Evolutionary conservation across 2,113 vertebrate genomes (phyloP), one percentile per base, ranked within the genome.

Genomic region (Aphyosemion australe): DNA sequence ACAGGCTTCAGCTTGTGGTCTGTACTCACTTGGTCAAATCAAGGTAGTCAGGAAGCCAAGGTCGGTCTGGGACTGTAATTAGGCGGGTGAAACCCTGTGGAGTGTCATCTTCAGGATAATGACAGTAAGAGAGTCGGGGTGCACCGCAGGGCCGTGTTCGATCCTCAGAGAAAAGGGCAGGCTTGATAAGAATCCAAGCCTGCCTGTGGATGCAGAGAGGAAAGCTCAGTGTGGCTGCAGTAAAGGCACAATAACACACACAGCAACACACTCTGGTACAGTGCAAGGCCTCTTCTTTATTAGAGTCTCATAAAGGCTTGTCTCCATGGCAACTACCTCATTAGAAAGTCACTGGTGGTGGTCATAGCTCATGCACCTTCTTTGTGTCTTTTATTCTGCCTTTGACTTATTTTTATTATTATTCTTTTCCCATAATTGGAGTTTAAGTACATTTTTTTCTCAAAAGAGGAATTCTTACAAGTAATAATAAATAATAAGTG

Each of bases 281-380:
- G 84, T 88, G 80, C 83, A 87, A 80, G 85, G 80, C 75, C 85
- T 78, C 68, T 45, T 69, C 75, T 86, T 82, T 80, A 64, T 74
- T 78, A 66, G 72, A 87, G 79, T 74, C 72, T 81, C 73, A 72
- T 80, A 82, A 84, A 89, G 67, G 62, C 74, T 62, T 74, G 88
- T 91, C 87, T 84, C 89, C 85, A 91, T 91, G 83, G 85, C 81
- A 90, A 91, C 89, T 74, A 54, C 65, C 87, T 87, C 85, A 88
- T 89, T 90, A 89, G 71, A 83, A 85, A 82, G 77, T 81, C 76
- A 77, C 62, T 82, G 78, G 83, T 74, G 70, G 74, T 85, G 83
- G 80, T 78, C 70, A 65, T 54, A 79, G 75, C 75, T 67, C 57
- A 54, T 72, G 74, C 71, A 76, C 65, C 76, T 82, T 66, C 60